Conservation (phyloP, 2,888 invertebrate genomes). For the Pheosia gnoma region DNA sequence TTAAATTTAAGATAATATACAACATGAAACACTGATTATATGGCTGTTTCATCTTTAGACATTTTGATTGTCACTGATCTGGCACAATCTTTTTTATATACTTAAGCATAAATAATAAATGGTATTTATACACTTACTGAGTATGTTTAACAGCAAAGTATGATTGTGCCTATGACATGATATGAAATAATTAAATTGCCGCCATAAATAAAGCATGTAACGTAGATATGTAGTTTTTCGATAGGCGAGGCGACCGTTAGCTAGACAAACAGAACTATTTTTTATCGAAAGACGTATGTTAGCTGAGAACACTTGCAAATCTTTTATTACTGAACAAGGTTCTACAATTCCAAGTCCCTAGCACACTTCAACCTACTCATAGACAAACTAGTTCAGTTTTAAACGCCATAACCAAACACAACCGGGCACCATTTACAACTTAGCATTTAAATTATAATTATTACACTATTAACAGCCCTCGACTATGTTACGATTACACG, state of each 20-base stretch:
- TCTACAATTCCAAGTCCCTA: not conserved
- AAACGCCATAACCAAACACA: constrained; percentile 9
- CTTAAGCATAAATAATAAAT: not conserved
- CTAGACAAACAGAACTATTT: not conserved
- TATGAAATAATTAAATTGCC: not conserved
- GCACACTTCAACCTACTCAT: not conserved
- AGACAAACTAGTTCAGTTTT: not conserved
- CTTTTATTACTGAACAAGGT: no score
- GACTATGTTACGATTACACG: constrained; percentile 38
- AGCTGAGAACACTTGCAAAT: no score
- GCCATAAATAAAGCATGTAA: not conserved
- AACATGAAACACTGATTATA: not conserved
- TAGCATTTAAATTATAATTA: constrained; percentile 33
- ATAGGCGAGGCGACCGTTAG: not conserved
- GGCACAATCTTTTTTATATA: not conserved
- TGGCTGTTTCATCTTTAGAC: not conserved
- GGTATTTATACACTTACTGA: not conserved
- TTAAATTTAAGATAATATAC: constrained; percentile 10
- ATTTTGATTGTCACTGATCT: not conserved
- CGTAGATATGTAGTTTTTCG: not conserved
- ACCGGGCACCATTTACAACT: constrained; percentile 20
- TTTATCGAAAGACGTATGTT: not conserved
- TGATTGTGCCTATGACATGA: not conserved
- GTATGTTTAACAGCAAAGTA: not conserved
- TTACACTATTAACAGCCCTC: constrained; percentile 52